phyloP scores from a whole-genome alignment of 1,140 invertebrate species.

The Microvelia longipes region DNA sequence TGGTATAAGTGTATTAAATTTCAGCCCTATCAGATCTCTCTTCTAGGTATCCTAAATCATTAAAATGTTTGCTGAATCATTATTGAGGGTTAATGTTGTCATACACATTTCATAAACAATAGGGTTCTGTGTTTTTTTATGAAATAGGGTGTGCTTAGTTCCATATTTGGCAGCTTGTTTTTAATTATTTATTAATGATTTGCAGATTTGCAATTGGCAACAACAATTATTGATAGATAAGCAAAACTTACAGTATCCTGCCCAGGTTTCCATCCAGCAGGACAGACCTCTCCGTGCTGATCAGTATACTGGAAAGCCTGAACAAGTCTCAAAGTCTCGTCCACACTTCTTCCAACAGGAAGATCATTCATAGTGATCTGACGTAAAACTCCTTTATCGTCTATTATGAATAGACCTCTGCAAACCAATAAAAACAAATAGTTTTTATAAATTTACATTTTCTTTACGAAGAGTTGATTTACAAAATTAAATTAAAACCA shows the following conservation, averaged over 20 bases:
- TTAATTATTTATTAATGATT: too few species aligned
- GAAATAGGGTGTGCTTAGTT: too few species aligned
- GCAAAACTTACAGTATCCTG: slow-evolving; percentile 36
- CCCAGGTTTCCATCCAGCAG: slow-evolving; percentile 56
- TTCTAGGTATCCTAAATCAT: too few species aligned
- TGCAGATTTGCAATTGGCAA: too few species aligned
- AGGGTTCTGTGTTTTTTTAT: too few species aligned
- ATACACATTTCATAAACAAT: too few species aligned
- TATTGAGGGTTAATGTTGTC: too few species aligned
- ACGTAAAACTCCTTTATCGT: slow-evolving; percentile 42
- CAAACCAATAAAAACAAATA: not conserved
- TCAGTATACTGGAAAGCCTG: slow-evolving; percentile 57
- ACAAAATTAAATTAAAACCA: not conserved
- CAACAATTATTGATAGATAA: too few species aligned
- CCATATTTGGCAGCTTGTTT: too few species aligned
- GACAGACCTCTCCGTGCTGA: slow-evolving; percentile 46
- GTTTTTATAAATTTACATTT: not conserved
- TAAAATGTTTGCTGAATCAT: too few species aligned
- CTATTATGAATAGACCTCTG: slow-evolving; percentile 52
- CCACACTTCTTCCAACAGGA: slow-evolving; percentile 49
- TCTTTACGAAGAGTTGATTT: not conserved
- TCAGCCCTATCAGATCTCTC: too few species aligned
- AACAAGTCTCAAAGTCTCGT: slow-evolving; percentile 48
- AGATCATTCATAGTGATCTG: slow-evolving; percentile 58
- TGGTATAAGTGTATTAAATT: too few species aligned